Evolutionary conservation across 1,140 invertebrate species (phyloP).

Genomic region (Nephila pilipes): DNA sequence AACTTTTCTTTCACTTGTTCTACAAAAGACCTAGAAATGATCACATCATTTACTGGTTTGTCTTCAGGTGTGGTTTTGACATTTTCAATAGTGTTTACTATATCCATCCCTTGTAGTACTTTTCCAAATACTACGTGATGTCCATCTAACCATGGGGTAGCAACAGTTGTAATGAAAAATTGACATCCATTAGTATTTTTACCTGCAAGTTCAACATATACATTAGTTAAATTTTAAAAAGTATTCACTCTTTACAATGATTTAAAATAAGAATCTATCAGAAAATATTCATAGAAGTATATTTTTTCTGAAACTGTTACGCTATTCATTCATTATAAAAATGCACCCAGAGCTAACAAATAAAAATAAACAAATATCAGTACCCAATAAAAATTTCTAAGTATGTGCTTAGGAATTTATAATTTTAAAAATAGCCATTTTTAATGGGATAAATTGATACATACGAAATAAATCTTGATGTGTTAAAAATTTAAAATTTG

Average conservation of each 20-base stretch:
- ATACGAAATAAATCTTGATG: too few species aligned
- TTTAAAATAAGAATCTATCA: background rate
- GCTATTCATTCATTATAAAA: too few species aligned
- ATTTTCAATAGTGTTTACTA: constrained; percentile 91
- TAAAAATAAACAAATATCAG: too few species aligned
- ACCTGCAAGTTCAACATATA: constrained; percentile 1
- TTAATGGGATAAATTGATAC: too few species aligned
- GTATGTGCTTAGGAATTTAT: too few species aligned
- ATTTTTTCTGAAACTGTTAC: too few species aligned
- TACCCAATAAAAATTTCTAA: too few species aligned
- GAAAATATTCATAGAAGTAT: too few species aligned
- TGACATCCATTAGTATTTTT: constrained; percentile 86
- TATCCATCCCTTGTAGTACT: constrained; percentile 89
- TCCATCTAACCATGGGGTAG: constrained; percentile 95
- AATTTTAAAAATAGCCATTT: too few species aligned
- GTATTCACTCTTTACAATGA: background rate
- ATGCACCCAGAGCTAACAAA: too few species aligned
- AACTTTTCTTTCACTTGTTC: constrained; percentile 62
- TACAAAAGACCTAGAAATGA: constrained; percentile 63
- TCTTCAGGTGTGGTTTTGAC: constrained; percentile 69
- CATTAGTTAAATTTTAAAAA: background rate
- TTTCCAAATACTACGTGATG: constrained; percentile 97
- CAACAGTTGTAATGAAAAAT: constrained; percentile 96
- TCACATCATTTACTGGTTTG: constrained; percentile 66
- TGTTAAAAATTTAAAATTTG: too few species aligned